phyloP scores from a whole-genome alignment of 1,140 invertebrate genomes.

The Bombus breviceps region DNA sequence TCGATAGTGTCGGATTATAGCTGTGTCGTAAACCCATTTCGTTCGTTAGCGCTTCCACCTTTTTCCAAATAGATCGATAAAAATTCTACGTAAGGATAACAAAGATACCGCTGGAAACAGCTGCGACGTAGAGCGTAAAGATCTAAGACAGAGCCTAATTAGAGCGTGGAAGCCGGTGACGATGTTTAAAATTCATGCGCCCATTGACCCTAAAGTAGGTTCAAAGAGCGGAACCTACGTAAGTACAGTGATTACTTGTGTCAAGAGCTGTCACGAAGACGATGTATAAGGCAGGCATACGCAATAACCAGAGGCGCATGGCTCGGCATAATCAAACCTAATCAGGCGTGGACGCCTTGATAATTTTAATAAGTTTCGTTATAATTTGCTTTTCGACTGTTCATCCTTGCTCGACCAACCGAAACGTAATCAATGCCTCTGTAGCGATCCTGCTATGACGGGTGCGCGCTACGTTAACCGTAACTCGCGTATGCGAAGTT shows the following conservation, averaged over 20 bases:
- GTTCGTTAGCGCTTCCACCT: no score
- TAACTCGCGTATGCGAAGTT: not conserved
- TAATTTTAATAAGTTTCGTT: slow-evolving; percentile 32
- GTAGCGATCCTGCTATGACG: not conserved
- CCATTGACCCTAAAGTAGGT: slow-evolving; percentile 59
- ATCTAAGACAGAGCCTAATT: slow-evolving; percentile 53
- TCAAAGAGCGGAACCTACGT: slow-evolving; percentile 53
- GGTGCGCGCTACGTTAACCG: not conserved
- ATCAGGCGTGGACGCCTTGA: slow-evolving; percentile 34
- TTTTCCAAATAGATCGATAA: not conserved
- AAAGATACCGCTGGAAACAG: not conserved
- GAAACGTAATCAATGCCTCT: not conserved
- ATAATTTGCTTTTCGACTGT: slow-evolving; percentile 3
- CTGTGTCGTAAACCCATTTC: no score
- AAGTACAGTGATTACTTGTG: slow-evolving; percentile 56
- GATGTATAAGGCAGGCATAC: slow-evolving; percentile 48
- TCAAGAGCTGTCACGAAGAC: slow-evolving; percentile 49
- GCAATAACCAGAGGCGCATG: slow-evolving; percentile 28
- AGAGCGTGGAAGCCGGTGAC: slow-evolving; percentile 33
- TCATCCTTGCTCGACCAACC: not conserved
- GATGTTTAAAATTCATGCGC: slow-evolving; percentile 65
- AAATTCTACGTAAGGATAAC: not conserved
- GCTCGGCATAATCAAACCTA: slow-evolving; percentile 58
- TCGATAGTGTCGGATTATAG: not conserved
- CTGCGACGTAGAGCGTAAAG: not conserved